Percentiles rank a stretch among this genome's conserved stretches.
Evolutionary conservation across 2,113 vertebrate species (phyloP).

Genomic region (Rhadina sibilatrix): DNA sequence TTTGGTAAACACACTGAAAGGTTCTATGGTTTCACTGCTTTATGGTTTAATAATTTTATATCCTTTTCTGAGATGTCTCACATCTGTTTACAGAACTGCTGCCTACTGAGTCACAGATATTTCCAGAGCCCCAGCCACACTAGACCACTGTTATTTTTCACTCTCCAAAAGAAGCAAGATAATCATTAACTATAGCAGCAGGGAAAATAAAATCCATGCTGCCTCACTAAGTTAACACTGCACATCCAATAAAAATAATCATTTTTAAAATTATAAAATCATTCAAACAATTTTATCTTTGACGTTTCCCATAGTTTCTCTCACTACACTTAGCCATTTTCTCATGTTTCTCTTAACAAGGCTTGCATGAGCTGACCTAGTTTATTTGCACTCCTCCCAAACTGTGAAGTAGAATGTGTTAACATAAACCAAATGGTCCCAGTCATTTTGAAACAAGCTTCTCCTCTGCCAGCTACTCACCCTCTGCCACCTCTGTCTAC

Average conservation of each 20-base stretch:
- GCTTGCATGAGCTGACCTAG: conserved; percentile 51
- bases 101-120: neutral
- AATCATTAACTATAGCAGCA: neutral
- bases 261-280: conserved; percentile 13
- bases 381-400: conserved; percentile 59
- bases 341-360: conserved; percentile 52
- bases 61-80: neutral
- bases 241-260: conserved; percentile 28
- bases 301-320: neutral
- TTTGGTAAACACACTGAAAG: neutral
- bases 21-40: conserved; percentile 22
- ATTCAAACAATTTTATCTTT: conserved; percentile 28
- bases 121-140: neutral
- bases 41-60: conserved; percentile 5
- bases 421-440: conserved; percentile 62
- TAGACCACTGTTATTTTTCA: conserved; percentile 28
- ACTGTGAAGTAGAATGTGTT: conserved; percentile 59
- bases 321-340: conserved; percentile 28
- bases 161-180: conserved; percentile 9
- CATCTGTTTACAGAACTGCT: conserved; percentile 23
- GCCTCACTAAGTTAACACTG: neutral
- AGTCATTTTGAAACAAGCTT: conserved; percentile 48
- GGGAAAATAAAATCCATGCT: conserved; percentile 2
- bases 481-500: conserved; percentile 37
- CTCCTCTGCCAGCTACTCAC: conserved; percentile 41